A percentile compares a stretch with the other conserved stretches of the same genome.
phyloP scores from a whole-genome alignment of 2,888 invertebrate species.

The Dysmachus trigonus region DNA sequence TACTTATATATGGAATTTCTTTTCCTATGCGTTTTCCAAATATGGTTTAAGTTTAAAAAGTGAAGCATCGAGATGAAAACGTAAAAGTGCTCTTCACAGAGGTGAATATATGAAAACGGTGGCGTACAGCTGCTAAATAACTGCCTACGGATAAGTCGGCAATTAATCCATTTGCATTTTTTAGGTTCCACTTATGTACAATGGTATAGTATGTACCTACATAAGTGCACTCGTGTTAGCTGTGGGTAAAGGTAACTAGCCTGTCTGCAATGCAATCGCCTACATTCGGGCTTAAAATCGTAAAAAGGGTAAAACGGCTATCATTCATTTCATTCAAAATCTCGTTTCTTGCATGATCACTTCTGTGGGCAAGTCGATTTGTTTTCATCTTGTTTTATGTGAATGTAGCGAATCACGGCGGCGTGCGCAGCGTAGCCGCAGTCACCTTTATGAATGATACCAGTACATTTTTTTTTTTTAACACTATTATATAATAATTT shows the following conservation, averaged over 20 bases:
- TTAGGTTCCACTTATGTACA: conserved; percentile 9
- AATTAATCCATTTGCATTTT: conserved; percentile 8
- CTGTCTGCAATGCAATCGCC: background rate
- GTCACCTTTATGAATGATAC: background rate
- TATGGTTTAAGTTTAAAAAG: background rate
- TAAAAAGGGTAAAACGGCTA: conserved; percentile 17
- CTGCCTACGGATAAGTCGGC: conserved; percentile 8
- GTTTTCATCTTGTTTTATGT: conserved; percentile 1
- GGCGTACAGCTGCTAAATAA: background rate
- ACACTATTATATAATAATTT: background rate
- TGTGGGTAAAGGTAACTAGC: background rate
- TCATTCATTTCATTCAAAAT: conserved; percentile 31
- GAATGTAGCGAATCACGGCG: background rate
- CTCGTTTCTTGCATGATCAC: conserved; percentile 32
- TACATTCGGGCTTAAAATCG: background rate
- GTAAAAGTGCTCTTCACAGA: background rate
- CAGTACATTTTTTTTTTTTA: background rate
- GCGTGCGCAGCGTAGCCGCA: background rate
- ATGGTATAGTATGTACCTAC: too few species aligned
- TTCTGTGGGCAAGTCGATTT: conserved; percentile 16
- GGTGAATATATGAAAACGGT: background rate
- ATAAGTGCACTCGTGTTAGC: background rate
- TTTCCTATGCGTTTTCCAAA: background rate
- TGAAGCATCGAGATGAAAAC: conserved; percentile 23
- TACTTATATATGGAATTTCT: background rate